Percentiles rank a stretch among this genome's conserved stretches.
Conservation (phyloP, 2,797 vertebrate species). For the Mus caroli region DNA sequence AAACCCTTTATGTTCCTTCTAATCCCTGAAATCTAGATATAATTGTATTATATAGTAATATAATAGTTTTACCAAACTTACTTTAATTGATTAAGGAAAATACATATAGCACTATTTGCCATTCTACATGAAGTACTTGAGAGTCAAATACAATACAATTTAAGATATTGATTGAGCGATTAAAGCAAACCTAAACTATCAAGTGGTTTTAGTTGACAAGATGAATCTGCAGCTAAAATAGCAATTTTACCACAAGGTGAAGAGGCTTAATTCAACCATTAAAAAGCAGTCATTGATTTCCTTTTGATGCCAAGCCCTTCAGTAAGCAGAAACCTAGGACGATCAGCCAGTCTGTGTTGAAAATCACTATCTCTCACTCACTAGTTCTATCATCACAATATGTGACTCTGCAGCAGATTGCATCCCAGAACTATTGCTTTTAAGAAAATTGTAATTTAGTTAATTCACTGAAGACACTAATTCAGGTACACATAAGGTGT, state of each 20-base stretch:
- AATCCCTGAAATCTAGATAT: slow-evolving; percentile 62
- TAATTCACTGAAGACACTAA: neutral
- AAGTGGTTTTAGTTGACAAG: slow-evolving; percentile 66
- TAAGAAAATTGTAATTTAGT: slow-evolving; percentile 24
- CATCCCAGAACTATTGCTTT: neutral
- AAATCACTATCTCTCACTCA: slow-evolving; percentile 53
- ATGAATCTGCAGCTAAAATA: slow-evolving; percentile 68
- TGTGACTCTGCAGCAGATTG: neutral
- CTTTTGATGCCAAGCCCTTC: slow-evolving; percentile 5
- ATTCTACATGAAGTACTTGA: slow-evolving; percentile 58
- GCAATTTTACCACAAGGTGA: slow-evolving; percentile 66
- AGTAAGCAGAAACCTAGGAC: slow-evolving; percentile 48
- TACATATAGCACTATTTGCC: slow-evolving; percentile 44
- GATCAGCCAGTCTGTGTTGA: slow-evolving; percentile 40
- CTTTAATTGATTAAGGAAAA: slow-evolving; percentile 63
- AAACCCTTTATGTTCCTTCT: slow-evolving; percentile 67
- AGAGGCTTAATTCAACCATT: slow-evolving; percentile 73
- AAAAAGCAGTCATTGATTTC: slow-evolving; percentile 78
- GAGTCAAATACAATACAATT: slow-evolving; percentile 66
- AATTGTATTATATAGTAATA: slow-evolving; percentile 39
- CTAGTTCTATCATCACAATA: neutral
- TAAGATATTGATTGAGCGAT: slow-evolving; percentile 70
- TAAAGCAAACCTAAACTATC: slow-evolving; percentile 73
- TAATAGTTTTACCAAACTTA: slow-evolving; percentile 1
- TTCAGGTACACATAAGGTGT: neutral